Percentiles rank a stretch among this genome's conserved stretches.
These are phyloP conservation scores for Drosophila hamatofila DNA, from an alignment of 2,888 invertebrate genomes.

Conservation along the genomic window DNA sequence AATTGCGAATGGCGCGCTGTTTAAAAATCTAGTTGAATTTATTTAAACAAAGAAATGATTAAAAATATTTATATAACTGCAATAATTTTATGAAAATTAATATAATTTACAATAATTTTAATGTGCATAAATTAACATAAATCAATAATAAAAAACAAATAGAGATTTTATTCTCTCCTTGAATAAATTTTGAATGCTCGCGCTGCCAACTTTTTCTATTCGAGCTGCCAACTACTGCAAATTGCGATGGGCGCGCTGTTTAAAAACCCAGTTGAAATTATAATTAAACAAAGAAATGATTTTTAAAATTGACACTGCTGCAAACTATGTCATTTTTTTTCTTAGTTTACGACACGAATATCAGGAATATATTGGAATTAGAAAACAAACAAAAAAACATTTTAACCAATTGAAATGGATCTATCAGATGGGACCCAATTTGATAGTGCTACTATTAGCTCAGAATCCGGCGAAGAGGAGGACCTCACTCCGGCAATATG, in stretches of 20 bases:
- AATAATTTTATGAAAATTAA: too few species aligned
- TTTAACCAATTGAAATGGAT: slow-evolving; percentile 7
- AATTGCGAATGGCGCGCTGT: not conserved
- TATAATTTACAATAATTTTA: too few species aligned
- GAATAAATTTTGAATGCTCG: not conserved
- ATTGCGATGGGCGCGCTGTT: not conserved
- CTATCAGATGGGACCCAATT: rapidly evolving
- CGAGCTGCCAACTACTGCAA: slow-evolving; percentile 17
- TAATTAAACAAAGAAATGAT: not conserved
- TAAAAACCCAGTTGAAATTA: not conserved
- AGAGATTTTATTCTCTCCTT: not conserved
- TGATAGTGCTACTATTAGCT: rapidly evolving
- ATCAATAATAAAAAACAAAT: not conserved
- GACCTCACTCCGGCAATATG: slow-evolving; percentile 35
- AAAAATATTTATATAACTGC: too few species aligned
- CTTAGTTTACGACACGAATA: slow-evolving; percentile 19
- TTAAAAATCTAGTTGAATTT: not conserved
- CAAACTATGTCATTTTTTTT: slow-evolving; percentile 27
- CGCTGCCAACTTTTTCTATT: slow-evolving; percentile 35
- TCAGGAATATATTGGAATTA: slow-evolving; percentile 14
- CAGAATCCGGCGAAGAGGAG: not conserved
- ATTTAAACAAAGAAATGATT: not conserved
- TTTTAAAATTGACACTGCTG: not conserved
- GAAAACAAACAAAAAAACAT: not conserved
- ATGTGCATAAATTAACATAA: too few species aligned